These are phyloP conservation scores for Crotalus tigris DNA, from an alignment of 2,113 vertebrate genomes.

Conservation along the genomic window DNA sequence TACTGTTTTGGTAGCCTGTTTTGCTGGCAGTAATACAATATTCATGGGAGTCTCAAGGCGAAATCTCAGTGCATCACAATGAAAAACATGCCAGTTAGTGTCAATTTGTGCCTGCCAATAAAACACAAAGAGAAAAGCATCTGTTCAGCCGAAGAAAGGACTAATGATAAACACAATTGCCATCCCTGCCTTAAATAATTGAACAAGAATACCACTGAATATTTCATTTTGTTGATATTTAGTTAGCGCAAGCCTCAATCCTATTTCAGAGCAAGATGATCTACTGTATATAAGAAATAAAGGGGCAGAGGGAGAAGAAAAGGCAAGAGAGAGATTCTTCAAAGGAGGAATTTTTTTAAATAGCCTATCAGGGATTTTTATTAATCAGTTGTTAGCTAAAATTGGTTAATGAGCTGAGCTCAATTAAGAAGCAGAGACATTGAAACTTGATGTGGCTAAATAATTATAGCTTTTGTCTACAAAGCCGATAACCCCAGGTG, in stretches of 20 bases:
- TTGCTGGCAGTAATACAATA: slow-evolving; percentile 19
- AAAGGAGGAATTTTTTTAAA: slow-evolving; percentile 43
- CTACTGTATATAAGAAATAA: neutral
- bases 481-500: slow-evolving; percentile 58
- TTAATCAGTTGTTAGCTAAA: slow-evolving; percentile 61
- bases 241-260: slow-evolving; percentile 51
- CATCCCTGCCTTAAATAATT: slow-evolving; percentile 63
- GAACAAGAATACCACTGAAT: slow-evolving; percentile 64
- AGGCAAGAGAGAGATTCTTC: slow-evolving; percentile 41
- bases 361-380: slow-evolving; percentile 53
- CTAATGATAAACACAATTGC: slow-evolving; percentile 50
- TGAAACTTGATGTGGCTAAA: slow-evolving; percentile 63
- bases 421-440: slow-evolving; percentile 61
- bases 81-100: slow-evolving; percentile 25
- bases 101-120: slow-evolving; percentile 14
- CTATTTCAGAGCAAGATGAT: slow-evolving; percentile 42
- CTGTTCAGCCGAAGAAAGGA: slow-evolving; percentile 34
- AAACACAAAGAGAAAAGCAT: slow-evolving; percentile 14
- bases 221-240: slow-evolving; percentile 71
- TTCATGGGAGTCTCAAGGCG: slow-evolving; percentile 28
- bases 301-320: neutral
- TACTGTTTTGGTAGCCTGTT: neutral
- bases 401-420: slow-evolving; percentile 66
- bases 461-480: slow-evolving; percentile 65
- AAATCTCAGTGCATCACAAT: slow-evolving; percentile 28